Evolutionary conservation across 1,140 invertebrate genomes (phyloP).

Genomic region (Lepidurus apus): DNA sequence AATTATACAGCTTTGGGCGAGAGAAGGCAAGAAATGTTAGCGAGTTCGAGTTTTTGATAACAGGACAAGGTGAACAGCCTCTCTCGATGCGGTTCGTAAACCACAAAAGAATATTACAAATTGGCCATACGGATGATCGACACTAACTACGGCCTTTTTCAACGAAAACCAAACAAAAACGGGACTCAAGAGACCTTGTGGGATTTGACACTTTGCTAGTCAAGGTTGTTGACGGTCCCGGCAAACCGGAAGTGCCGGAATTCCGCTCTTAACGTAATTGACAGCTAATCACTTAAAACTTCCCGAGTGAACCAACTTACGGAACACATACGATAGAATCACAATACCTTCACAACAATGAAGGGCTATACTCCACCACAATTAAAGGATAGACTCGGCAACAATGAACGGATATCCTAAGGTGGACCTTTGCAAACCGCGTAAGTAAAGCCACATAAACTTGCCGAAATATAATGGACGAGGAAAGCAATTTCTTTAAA

Average conservation of each 20-base stretch:
- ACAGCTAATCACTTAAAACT: neutral
- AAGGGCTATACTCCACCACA: too few species aligned
- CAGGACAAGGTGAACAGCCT: neutral
- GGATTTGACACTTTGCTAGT: neutral
- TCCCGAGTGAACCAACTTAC: neutral
- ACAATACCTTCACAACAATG: too few species aligned
- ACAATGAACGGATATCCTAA: too few species aligned
- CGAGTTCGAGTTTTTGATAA: neutral
- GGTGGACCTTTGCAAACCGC: too few species aligned
- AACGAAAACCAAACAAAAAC: neutral
- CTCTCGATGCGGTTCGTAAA: neutral
- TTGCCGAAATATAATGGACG: too few species aligned
- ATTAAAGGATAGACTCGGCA: too few species aligned
- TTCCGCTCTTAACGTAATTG: slow-evolving; percentile 3
- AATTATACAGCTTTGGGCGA: neutral
- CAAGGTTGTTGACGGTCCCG: neutral
- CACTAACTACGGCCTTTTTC: neutral
- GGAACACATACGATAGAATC: neutral
- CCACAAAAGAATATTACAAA: neutral
- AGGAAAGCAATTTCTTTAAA: too few species aligned
- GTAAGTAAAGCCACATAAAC: too few species aligned
- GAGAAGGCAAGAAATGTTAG: too few species aligned
- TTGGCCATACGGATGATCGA: neutral
- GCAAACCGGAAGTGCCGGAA: slow-evolving; percentile 11
- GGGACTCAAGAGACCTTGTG: neutral